Conservation (phyloP, 2,888 invertebrate species). For the Aelia acuminata region DNA sequence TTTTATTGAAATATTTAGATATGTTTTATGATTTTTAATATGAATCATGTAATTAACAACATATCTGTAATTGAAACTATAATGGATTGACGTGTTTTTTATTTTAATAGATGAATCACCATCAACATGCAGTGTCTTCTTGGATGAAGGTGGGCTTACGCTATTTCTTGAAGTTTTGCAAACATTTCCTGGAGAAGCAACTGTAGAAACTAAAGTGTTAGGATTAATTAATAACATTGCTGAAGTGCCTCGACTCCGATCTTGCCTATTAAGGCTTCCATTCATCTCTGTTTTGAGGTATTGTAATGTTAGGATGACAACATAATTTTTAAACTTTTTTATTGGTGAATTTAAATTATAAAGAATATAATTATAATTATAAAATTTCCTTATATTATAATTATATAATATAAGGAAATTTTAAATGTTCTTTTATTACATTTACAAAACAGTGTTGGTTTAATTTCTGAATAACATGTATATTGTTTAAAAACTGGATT, state of each 20-base stretch:
- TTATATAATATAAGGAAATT: not conserved
- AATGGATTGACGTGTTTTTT: not conserved
- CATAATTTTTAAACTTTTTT: too few relatives aligned
- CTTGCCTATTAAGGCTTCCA: slow-evolving; percentile 72
- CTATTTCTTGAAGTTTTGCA: slow-evolving; percentile 78
- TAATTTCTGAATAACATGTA: not conserved
- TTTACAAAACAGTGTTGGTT: not conserved
- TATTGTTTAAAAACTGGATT: too few relatives aligned
- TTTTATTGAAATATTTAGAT: not conserved
- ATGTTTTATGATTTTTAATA: not conserved
- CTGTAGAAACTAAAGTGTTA: slow-evolving; percentile 83
- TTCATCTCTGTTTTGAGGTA: slow-evolving; percentile 73
- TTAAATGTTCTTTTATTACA: not conserved
- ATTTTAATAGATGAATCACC: slow-evolving; percentile 77
- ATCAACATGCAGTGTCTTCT: slow-evolving; percentile 78
- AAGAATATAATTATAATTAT: too few relatives aligned
- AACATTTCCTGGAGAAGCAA: slow-evolving; percentile 75
- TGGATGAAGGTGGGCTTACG: slow-evolving; percentile 77
- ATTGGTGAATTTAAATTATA: too few relatives aligned
- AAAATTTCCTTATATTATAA: too few relatives aligned
- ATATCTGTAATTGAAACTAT: not conserved
- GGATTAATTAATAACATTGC: slow-evolving; percentile 83
- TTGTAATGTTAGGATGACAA: not conserved
- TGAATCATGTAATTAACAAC: not conserved
- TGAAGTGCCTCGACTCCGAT: slow-evolving; percentile 76